A percentile compares a stretch with the other conserved stretches of the same genome.
Evolutionary conservation across 2,888 invertebrate genomes (phyloP).

Genomic region (Oscheius onirici): DNA sequence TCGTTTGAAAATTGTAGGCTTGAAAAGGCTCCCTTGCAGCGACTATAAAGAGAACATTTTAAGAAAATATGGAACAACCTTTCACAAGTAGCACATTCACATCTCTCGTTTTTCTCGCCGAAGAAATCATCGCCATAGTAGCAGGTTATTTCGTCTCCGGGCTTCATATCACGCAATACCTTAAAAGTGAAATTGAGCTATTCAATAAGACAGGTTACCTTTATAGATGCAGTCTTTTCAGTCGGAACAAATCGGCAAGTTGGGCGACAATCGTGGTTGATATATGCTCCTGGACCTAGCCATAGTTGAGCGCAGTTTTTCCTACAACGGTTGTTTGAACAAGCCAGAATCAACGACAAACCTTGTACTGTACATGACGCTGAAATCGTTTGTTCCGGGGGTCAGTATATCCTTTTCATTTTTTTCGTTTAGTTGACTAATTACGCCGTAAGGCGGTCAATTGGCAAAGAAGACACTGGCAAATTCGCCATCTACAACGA

Average conservation of each 20-base stretch:
- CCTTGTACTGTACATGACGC: conserved; percentile 98
- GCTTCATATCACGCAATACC: conserved; percentile 91
- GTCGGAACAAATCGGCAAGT: conserved; percentile 98
- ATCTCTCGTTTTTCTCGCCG: conserved; percentile 93
- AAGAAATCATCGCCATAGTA: conserved; percentile 99
- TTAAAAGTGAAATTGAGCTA: conserved; percentile 74
- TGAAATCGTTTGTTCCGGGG: conserved; percentile 94
- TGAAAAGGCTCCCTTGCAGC: conserved; percentile 10
- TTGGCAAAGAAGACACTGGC: conserved; percentile 74
- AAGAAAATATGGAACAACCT: background rate
- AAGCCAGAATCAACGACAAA: background rate
- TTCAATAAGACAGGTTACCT: conserved; percentile 33
- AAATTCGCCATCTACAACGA: too few relatives aligned
- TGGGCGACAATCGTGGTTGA: conserved; percentile 97
- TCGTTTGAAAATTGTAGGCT: background rate
- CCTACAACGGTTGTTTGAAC: conserved; percentile 32
- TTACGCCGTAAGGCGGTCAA: conserved; percentile 95
- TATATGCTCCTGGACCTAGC: conserved; percentile 98
- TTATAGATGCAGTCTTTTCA: conserved; percentile 91
- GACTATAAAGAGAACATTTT: background rate
- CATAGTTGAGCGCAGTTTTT: conserved; percentile 99
- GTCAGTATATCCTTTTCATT: conserved; percentile 87
- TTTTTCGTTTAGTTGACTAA: conserved; percentile 91
- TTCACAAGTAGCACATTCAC: conserved; percentile 99
- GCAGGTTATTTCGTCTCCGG: conserved; percentile 96